Conservation (phyloP, 2,113 vertebrate species). For the Atrichornis clamosus region DNA sequence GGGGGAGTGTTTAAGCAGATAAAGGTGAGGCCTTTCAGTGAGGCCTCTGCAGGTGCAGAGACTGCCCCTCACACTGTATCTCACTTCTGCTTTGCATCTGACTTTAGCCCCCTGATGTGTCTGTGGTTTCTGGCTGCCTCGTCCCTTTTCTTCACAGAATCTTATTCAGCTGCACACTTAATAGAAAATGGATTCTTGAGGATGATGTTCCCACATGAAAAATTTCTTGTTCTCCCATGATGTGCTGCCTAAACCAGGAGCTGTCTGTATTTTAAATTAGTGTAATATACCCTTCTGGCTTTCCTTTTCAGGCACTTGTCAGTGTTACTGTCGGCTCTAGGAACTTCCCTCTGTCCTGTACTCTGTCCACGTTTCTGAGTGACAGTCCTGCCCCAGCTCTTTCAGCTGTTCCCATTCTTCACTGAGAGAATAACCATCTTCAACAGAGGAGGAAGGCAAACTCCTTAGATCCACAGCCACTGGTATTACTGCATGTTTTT, state of each 20-base stretch:
- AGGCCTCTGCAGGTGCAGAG: background rate
- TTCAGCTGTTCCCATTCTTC: background rate
- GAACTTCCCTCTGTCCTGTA: background rate
- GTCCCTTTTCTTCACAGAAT: constrained; percentile 13
- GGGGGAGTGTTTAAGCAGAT: background rate
- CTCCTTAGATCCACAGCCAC: background rate
- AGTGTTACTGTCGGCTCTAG: background rate
- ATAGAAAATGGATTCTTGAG: constrained; percentile 31
- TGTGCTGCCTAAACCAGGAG: background rate
- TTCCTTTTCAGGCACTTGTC: background rate
- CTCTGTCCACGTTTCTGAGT: background rate
- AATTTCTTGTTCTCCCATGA: constrained; percentile 11
- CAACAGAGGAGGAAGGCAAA: background rate
- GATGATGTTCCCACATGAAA: background rate
- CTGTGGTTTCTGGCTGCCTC: constrained; percentile 7
- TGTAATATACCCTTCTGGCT: background rate
- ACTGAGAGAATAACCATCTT: background rate
- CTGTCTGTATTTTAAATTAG: background rate
- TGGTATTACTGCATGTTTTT: background rate
- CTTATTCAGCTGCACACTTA: constrained; percentile 25
- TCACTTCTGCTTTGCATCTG: background rate
- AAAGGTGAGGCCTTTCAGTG: background rate
- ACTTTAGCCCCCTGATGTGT: background rate
- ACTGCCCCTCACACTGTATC: background rate
- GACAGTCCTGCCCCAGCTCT: background rate